Percentiles rank a stretch among this genome's conserved stretches.
Conservation (phyloP, 2,797 vertebrate genomes). For the Craterocephalus amniculus region DNA sequence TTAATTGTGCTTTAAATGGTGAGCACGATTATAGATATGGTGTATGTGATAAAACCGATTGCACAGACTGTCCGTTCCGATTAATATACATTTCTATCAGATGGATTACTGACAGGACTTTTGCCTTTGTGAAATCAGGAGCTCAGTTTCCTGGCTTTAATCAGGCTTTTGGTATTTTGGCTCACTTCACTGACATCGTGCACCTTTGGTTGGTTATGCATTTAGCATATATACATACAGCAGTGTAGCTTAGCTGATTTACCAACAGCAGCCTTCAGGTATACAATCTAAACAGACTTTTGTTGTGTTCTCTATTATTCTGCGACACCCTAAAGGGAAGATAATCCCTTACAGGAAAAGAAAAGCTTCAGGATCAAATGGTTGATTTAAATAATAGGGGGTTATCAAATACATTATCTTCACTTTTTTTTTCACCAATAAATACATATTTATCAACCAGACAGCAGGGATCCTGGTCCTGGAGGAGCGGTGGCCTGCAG, state of each 20-base stretch:
- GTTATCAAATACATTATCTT: neutral
- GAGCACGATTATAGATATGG: no score
- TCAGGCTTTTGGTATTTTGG: neutral
- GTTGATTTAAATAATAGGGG: neutral
- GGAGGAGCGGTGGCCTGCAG: no score
- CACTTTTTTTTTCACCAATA: no score
- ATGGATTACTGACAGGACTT: conserved; percentile 23
- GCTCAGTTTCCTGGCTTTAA: conserved; percentile 10
- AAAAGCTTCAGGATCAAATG: neutral
- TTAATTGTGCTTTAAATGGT: neutral
- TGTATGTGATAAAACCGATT: no score
- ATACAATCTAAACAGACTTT: neutral
- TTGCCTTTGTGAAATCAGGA: neutral
- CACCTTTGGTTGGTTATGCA: neutral
- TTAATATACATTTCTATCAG: conserved; percentile 46
- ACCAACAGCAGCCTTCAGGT: neutral
- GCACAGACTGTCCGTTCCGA: conserved; percentile 28
- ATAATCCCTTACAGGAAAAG: neutral
- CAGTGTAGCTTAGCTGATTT: neutral
- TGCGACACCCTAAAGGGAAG: neutral
- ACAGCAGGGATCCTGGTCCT: no score
- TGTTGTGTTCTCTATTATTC: neutral
- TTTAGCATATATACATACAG: neutral
- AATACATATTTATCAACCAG: neutral
- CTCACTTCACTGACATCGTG: neutral